Evolutionary conservation across 2,113 vertebrate species (phyloP).

Genomic region (Chlamydotis undulata): DNA sequence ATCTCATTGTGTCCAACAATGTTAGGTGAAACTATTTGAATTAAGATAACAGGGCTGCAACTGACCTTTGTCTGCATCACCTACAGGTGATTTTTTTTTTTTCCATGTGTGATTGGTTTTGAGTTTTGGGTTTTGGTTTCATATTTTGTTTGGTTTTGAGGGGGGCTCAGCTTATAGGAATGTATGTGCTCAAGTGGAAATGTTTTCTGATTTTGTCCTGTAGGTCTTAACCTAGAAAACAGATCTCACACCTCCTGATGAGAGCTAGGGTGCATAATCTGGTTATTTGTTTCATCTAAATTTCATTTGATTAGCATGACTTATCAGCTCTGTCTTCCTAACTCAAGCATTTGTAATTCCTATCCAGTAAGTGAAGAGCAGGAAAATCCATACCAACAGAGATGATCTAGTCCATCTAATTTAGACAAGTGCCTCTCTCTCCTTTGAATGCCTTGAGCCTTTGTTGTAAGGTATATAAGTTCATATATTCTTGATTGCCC

Average conservation of each 20-base stretch:
- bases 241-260: neutral
- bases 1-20: fast-evolving
- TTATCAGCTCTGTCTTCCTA: neutral
- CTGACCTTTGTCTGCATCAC: neutral
- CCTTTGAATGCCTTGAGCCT: neutral
- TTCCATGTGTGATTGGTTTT: neutral
- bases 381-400: neutral
- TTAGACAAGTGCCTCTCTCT: neutral
- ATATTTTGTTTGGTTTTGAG: neutral
- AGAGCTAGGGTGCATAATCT: neutral
- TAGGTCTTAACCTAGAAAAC: neutral
- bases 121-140: neutral
- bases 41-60: neutral
- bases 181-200: neutral
- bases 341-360: neutral
- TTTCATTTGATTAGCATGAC: neutral
- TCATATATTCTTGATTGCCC: neutral
- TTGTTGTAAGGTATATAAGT: neutral
- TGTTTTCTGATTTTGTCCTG: neutral
- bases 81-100: neutral
- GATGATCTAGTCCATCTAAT: neutral
- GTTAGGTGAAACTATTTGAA: neutral
- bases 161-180: neutral
- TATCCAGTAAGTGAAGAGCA: neutral
- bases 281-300: neutral